A percentile compares a stretch with the other conserved stretches of the same genome.
phyloP scores from a whole-genome alignment of 2,797 vertebrate species.

The Microctenopoma steveboyesi region DNA sequence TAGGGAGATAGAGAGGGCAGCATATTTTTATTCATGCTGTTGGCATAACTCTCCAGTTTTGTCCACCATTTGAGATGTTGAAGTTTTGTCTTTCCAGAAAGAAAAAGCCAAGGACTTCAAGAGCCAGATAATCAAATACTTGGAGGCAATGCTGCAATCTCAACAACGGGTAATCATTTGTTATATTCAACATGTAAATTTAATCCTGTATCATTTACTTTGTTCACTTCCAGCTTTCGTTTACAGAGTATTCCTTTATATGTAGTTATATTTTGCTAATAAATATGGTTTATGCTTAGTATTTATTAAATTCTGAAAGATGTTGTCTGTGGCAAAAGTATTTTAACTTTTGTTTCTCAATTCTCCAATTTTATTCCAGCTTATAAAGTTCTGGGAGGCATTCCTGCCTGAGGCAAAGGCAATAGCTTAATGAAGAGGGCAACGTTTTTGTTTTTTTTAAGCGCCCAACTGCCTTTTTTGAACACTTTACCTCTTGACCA shows the following conservation, averaged over 20 bases:
- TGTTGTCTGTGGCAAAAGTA: not conserved
- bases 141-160: constrained; percentile 90
- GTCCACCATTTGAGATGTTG: constrained; percentile 7
- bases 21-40: not conserved
- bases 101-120: constrained; percentile 96
- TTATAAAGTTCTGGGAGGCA: constrained; percentile 97
- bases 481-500: constrained; percentile 87
- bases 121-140: constrained; percentile 91
- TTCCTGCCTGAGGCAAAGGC: constrained; percentile 97
- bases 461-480: constrained; percentile 85
- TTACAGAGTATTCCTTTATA: constrained; percentile 3
- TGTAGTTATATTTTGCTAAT: not conserved
- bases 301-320: not conserved
- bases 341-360: constrained; percentile 23
- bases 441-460: constrained; percentile 46
- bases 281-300: not conserved
- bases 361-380: constrained; percentile 75
- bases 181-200: not conserved
- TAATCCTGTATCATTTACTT: not conserved
- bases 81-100: constrained; percentile 82
- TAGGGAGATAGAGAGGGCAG: not conserved
- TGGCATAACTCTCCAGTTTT: not conserved
- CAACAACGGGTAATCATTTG: constrained; percentile 90
- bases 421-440: constrained; percentile 87
- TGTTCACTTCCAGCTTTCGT: not conserved